Evolutionary conservation across 2,113 vertebrate genomes (phyloP).

Genomic region (Corythornis madagascariensis): DNA sequence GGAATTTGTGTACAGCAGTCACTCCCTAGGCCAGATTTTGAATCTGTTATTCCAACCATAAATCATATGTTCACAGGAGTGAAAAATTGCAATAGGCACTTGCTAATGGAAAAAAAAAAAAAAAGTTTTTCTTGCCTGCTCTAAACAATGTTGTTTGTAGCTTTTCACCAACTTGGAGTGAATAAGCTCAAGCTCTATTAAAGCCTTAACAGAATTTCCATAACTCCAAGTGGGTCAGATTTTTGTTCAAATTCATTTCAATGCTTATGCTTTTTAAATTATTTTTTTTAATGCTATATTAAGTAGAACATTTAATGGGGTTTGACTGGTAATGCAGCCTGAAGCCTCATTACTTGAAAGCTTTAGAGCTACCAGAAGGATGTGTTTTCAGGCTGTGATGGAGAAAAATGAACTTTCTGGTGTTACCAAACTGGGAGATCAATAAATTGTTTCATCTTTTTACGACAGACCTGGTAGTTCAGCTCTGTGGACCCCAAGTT

Average conservation of each 20-base stretch:
- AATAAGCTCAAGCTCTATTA: neutral
- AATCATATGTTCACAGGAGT: neutral
- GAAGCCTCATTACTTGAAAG: slow-evolving; percentile 33
- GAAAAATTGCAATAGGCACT: neutral
- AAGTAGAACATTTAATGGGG: slow-evolving; percentile 12
- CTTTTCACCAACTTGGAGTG: neutral
- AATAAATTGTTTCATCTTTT: neutral
- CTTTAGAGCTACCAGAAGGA: neutral
- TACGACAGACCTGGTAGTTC: neutral
- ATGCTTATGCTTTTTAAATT: neutral
- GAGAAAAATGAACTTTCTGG: slow-evolving; percentile 6
- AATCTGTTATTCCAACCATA: slow-evolving; percentile 5
- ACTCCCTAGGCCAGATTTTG: slow-evolving; percentile 7
- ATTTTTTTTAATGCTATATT: slow-evolving; percentile 1
- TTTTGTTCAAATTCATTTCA: slow-evolving; percentile 35
- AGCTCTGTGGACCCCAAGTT: neutral
- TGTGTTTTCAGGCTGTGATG: neutral
- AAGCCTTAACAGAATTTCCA: neutral
- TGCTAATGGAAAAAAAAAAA: slow-evolving; percentile 13
- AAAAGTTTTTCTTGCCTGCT: neutral
- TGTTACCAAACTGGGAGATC: neutral
- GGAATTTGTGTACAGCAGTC: neutral
- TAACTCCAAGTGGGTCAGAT: neutral
- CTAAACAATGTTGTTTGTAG: neutral
- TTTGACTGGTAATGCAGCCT: slow-evolving; percentile 41